Evolutionary conservation across 2,113 vertebrate genomes (phyloP).

Genomic region (Corvus hawaiiensis): DNA sequence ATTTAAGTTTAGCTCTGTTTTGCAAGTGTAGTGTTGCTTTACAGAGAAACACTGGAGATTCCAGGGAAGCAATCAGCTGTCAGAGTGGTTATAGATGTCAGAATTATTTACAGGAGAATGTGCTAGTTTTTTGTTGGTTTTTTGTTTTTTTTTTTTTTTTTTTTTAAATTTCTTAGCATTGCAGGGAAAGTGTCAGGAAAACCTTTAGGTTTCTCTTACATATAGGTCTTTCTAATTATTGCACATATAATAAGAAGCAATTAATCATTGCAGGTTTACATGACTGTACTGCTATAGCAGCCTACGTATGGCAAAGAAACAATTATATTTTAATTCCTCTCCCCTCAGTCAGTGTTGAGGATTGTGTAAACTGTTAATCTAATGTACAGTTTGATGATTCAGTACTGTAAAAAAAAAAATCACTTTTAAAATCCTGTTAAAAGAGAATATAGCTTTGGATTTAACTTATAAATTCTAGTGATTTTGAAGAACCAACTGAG

Average conservation of each 20-base stretch:
- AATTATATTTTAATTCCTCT: neutral
- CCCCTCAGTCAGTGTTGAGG: neutral
- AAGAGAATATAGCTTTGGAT: neutral
- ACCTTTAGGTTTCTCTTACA: neutral
- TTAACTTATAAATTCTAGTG: neutral
- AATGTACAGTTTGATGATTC: neutral
- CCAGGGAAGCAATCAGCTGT: neutral
- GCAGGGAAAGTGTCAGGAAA: neutral
- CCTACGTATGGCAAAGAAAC: neutral
- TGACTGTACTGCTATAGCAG: neutral
- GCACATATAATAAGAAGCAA: neutral
- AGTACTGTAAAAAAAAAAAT: neutral
- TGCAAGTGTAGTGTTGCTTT: neutral
- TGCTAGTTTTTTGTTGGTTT: neutral
- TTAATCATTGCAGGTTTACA: neutral
- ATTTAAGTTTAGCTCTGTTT: neutral
- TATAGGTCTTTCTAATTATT: neutral
- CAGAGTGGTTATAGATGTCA: neutral
- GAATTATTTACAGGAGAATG: neutral
- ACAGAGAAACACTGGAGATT: neutral
- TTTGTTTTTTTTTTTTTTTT: no score
- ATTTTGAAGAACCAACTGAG: neutral
- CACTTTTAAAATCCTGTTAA: neutral
- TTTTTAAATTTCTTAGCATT: neutral
- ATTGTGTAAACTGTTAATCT: neutral